Conservation (phyloP, 2,113 vertebrate species). For the Callocephalon fimbriatum region DNA sequence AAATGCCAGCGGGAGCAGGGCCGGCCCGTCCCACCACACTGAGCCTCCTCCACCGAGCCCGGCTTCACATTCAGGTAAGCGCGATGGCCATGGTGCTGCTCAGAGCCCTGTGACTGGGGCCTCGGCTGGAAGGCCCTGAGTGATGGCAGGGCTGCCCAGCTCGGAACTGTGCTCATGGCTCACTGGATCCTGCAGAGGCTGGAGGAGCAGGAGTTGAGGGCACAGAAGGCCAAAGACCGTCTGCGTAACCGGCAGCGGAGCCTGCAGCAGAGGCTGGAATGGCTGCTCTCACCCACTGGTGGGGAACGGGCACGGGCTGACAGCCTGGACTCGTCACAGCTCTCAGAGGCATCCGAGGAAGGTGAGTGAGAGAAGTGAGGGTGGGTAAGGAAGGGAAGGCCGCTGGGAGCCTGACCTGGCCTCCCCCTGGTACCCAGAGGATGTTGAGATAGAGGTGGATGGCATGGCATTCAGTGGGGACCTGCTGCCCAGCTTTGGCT, state of each 20-base stretch:
- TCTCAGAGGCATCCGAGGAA: slow-evolving; percentile 81
- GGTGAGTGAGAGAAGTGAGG: background rate
- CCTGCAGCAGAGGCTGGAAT: slow-evolving; percentile 82
- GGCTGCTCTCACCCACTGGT: slow-evolving; percentile 68
- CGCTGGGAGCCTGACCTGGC: rapidly evolving
- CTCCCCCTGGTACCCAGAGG: slow-evolving; percentile 77
- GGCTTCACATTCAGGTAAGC: slow-evolving; percentile 90
- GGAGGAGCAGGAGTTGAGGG: slow-evolving; percentile 88
- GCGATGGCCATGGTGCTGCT: rapidly evolving
- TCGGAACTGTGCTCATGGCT: rapidly evolving
- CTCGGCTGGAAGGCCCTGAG: rapidly evolving
- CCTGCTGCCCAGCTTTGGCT: slow-evolving; percentile 71
- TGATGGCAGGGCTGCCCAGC: rapidly evolving
- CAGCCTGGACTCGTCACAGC: slow-evolving; percentile 87
- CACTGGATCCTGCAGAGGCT: slow-evolving; percentile 78
- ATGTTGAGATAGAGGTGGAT: slow-evolving; percentile 90
- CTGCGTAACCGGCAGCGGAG: slow-evolving; percentile 85
- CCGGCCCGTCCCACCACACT: slow-evolving; percentile 86
- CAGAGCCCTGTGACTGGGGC: rapidly evolving
- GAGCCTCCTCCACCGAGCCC: slow-evolving; percentile 88
- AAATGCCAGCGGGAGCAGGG: slow-evolving; percentile 86
- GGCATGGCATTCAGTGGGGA: slow-evolving; percentile 81
- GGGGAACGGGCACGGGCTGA: slow-evolving; percentile 82
- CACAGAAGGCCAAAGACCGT: slow-evolving; percentile 82
- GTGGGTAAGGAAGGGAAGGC: too few relatives aligned